Evolutionary conservation across 2,888 invertebrate genomes (phyloP), one percentile per base, ranked within the genome.

Genomic region (Diploptera punctata): DNA sequence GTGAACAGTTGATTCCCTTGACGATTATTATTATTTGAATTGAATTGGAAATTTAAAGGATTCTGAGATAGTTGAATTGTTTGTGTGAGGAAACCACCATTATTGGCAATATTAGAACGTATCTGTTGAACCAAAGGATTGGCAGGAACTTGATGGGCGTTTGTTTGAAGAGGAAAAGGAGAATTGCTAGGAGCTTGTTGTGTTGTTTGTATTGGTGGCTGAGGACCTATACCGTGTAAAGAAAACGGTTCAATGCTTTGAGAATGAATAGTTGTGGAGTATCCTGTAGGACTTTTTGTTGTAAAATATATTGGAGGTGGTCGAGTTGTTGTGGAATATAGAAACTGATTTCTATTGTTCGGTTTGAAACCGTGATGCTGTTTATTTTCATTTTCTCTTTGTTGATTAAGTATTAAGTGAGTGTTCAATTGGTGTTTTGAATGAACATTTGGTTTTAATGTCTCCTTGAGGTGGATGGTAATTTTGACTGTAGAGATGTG

Each of bases 1-100:
- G 76, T 73, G 29, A 71, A 68, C 5, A 69, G 52, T 18, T 75
- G 74, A 31, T 72, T 70, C 3, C 65, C 65, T n/a, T 70, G 70
- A 19, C 52, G 70, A 18, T 65, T 65, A 31, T 60, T 60, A n/a
- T 44, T 65, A 18, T 67, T 67, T 54, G 44, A 43, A 7, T 57
- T 60, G 13, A 70, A 71, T 16, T 70, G 60, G 31, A 70, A 67
- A n/a, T 38, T 43, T 5, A 70, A 7, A 31, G 70, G 70, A 44
- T 47, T 70, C 13, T 54, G 73, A 13, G 69, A 47, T 2, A 67
- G 13, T 16, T 67, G 65, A 21, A 67, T 21, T 7, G 43, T 65
- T 18, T 65, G 65, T 9, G 65, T n/a, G 2, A 21, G 18, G 47
- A 47, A 65, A 7, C 44, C 44, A 9, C 65, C 65, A 65, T 47